Conservation (phyloP, 2,113 vertebrate species). For the Aldabrachelys gigantea region DNA sequence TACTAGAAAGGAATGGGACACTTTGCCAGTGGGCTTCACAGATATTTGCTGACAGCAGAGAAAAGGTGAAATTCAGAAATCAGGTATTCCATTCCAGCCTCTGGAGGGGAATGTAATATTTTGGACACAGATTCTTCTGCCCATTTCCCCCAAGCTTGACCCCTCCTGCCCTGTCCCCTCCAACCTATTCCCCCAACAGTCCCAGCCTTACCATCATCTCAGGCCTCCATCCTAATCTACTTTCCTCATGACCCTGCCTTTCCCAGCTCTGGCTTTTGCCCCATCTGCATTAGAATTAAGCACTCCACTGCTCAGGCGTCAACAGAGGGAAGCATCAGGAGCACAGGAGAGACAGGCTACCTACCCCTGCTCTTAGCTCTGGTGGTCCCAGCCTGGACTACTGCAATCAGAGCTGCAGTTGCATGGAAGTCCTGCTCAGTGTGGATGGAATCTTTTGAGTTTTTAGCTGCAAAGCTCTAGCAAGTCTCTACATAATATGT, state of each 20-base stretch:
- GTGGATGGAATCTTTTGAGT: not conserved
- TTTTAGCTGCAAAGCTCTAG: not conserved
- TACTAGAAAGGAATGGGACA: too few species aligned
- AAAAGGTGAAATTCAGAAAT: not conserved
- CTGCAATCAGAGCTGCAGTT: not conserved
- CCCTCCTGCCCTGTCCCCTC: not conserved
- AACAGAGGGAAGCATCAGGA: not conserved
- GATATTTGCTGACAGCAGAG: not conserved
- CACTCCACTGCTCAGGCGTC: too few species aligned
- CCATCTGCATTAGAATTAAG: not conserved
- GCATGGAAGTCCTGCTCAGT: not conserved
- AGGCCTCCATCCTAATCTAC: not conserved
- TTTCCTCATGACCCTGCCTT: not conserved
- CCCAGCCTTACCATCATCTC: not conserved
- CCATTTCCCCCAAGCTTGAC: not conserved
- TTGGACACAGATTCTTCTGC: not conserved
- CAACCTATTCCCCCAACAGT: not conserved
- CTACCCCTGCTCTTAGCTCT: not conserved
- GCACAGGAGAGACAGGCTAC: not conserved
- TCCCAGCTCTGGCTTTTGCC: not conserved
- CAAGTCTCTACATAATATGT: not conserved
- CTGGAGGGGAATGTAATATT: not conserved
- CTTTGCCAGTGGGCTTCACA: not conserved
- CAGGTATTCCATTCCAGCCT: not conserved
- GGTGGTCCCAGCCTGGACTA: not conserved